Conservation (phyloP, 2,797 vertebrate genomes). For the Sardinella longiceps region DNA sequence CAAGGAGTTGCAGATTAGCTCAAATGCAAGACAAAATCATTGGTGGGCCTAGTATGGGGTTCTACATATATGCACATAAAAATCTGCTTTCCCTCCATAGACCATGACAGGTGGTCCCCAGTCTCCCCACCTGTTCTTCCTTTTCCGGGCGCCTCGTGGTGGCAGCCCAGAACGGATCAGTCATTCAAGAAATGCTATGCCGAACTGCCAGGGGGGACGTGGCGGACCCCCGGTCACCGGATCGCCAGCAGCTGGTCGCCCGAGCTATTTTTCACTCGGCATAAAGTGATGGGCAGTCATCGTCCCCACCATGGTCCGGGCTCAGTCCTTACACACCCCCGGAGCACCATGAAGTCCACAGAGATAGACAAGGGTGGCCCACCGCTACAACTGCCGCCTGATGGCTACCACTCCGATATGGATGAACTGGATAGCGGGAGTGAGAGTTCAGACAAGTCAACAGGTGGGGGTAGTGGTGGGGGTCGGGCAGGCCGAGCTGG, state of each 20-base stretch:
- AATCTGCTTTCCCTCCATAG: slow-evolving; percentile 52
- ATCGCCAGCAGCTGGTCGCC: slow-evolving; percentile 68
- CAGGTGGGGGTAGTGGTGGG: slow-evolving; percentile 65
- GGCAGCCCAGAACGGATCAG: slow-evolving; percentile 80
- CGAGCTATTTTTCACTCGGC: slow-evolving; percentile 62
- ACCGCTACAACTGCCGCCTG: slow-evolving; percentile 28
- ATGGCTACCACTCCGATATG: slow-evolving; percentile 68
- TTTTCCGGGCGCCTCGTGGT: slow-evolving; percentile 66
- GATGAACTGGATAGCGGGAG: slow-evolving; percentile 77
- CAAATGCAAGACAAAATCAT: too few species aligned
- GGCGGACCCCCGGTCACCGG: slow-evolving; percentile 74
- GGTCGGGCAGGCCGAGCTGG: slow-evolving; percentile 57
- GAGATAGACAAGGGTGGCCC: slow-evolving; percentile 59
- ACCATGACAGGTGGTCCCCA: slow-evolving; percentile 68
- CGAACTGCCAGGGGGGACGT: slow-evolving; percentile 65
- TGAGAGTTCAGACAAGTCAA: slow-evolving; percentile 76
- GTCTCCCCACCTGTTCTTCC: slow-evolving; percentile 77
- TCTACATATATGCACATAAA: slow-evolving; percentile 60
- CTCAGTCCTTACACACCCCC: slow-evolving; percentile 54
- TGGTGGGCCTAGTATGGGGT: slow-evolving; percentile 37
- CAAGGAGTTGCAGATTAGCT: neutral
- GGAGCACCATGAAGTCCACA: slow-evolving; percentile 74
- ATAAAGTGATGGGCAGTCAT: slow-evolving; percentile 69
- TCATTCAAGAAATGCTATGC: slow-evolving; percentile 80
- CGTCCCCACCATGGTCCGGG: slow-evolving; percentile 52